A percentile compares a stretch with the other conserved stretches of the same genome.
phyloP scores from a whole-genome alignment of 1,140 invertebrate genomes.

The Neuroterus valhalla region DNA sequence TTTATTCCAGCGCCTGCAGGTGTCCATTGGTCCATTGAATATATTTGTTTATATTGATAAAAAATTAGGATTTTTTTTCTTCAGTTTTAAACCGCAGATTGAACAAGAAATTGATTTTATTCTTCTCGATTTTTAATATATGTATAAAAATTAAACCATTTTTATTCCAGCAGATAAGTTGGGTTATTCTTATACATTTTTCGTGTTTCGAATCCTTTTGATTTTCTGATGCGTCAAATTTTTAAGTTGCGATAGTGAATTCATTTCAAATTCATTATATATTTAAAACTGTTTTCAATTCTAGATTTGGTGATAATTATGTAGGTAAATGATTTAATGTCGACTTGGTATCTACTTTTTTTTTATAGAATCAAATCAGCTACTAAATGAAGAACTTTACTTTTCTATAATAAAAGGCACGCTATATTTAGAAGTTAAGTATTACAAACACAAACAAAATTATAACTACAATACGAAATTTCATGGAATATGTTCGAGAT shows the following conservation, averaged over 20 bases:
- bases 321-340: too few species aligned
- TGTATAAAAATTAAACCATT: too few species aligned
- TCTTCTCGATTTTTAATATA: too few species aligned
- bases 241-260: too few species aligned
- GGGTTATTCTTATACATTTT: too few species aligned
- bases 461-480: background rate
- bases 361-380: background rate
- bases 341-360: background rate
- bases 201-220: too few species aligned
- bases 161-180: too few species aligned
- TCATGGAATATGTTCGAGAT: slow-evolving; percentile 4
- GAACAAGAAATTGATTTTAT: too few species aligned
- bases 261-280: too few species aligned
- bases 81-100: background rate
- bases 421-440: slow-evolving; percentile 19
- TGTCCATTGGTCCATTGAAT: slow-evolving; percentile 54
- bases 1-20: slow-evolving; percentile 2
- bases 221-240: too few species aligned
- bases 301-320: too few species aligned
- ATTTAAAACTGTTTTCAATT: too few species aligned
- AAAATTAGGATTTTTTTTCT: background rate
- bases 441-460: background rate
- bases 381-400: background rate
- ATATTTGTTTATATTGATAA: background rate
- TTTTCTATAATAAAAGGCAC: slow-evolving; percentile 10